Evolutionary conservation across 2,888 invertebrate species (phyloP).

Genomic region (Sphinx pinastri): DNA sequence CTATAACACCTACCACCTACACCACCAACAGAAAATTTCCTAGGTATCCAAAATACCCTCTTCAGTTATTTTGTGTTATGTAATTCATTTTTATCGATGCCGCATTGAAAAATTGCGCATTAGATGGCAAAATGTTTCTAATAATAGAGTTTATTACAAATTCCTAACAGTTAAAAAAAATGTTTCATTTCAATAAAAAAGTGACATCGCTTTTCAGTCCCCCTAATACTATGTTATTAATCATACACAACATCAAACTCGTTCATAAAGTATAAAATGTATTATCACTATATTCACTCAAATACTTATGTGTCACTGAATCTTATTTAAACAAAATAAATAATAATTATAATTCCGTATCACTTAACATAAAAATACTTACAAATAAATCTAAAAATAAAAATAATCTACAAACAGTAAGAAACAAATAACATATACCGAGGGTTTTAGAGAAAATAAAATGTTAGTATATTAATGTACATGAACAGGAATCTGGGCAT

Average conservation of each 20-base stretch:
- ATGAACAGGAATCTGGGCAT: conserved; percentile 47
- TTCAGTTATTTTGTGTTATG: too few relatives aligned
- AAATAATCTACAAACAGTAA: not conserved
- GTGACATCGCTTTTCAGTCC: too few relatives aligned
- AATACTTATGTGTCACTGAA: not conserved
- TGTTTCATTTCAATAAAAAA: too few relatives aligned
- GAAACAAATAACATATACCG: conserved; percentile 30
- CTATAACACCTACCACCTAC: too few relatives aligned
- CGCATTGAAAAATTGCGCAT: too few relatives aligned
- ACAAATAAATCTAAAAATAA: conserved; percentile 1
- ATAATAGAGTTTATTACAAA: too few relatives aligned
- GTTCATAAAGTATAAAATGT: conserved; percentile 1
- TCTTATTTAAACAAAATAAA: conserved; percentile 4
- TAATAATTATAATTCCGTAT: conserved; percentile 19
- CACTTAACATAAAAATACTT: conserved; percentile 38
- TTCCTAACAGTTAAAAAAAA: too few relatives aligned
- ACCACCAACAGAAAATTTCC: too few relatives aligned
- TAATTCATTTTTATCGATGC: too few relatives aligned
- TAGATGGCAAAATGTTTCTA: too few relatives aligned
- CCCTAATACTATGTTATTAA: not conserved
- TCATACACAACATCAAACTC: not conserved
- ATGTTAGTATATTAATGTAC: conserved; percentile 54
- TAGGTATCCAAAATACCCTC: too few relatives aligned
- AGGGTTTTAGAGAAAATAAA: conserved; percentile 26
- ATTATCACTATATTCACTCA: not conserved